These are phyloP conservation scores for Frieseomelitta varia DNA, from an alignment of 1,140 invertebrate species.

Conservation along the genomic window DNA sequence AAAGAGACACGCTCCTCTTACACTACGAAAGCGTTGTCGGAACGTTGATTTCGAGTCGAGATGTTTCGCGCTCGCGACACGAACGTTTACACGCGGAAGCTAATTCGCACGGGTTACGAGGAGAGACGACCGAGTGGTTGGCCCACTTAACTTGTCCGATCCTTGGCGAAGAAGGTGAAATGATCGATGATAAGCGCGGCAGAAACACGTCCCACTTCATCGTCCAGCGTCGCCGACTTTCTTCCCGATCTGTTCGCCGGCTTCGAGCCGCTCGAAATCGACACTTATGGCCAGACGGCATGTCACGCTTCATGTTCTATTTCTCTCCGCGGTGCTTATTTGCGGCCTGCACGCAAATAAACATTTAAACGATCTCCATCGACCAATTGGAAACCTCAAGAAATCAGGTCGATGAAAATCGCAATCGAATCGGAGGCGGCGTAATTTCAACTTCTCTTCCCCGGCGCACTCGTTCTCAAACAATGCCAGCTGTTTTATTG, in stretches of 20 bases:
- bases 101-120: slow-evolving; percentile 19
- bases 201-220: slow-evolving; percentile 58
- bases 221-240: slow-evolving; percentile 48
- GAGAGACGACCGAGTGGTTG: not conserved
- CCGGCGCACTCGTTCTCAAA: not conserved
- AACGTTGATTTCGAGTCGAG: slow-evolving; percentile 18
- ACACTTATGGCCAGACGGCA: slow-evolving; percentile 45
- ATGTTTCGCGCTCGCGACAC: slow-evolving; percentile 27
- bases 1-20: not conserved
- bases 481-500: too few species aligned
- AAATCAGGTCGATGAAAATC: slow-evolving; percentile 26
- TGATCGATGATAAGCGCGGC: slow-evolving; percentile 60
- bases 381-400: not conserved
- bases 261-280: slow-evolving; percentile 38
- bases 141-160: slow-evolving; percentile 34
- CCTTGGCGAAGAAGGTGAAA: slow-evolving; percentile 58
- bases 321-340: slow-evolving; percentile 41
- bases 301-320: slow-evolving; percentile 56
- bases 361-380: slow-evolving; percentile 23
- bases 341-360: slow-evolving; percentile 24
- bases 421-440: not conserved
- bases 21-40: not conserved
- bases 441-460: not conserved
- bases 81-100: slow-evolving; percentile 34
- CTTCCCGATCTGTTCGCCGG: slow-evolving; percentile 46